phyloP scores from a whole-genome alignment of 2,888 invertebrate genomes.

The Elmis aenea region DNA sequence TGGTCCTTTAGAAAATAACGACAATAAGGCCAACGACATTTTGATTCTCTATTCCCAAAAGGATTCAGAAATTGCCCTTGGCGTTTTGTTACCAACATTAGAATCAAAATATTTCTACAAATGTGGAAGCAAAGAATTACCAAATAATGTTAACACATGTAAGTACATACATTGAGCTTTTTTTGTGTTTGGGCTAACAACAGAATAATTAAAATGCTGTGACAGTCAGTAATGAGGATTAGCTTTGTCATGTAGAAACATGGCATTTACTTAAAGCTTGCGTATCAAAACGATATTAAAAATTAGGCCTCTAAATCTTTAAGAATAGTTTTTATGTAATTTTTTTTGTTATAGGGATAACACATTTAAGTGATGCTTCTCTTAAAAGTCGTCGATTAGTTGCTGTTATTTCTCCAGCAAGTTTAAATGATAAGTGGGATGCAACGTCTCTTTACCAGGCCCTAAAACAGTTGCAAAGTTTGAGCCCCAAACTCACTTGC shows the following conservation, averaged over 20 bases:
- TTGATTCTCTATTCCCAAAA: conserved; percentile 60
- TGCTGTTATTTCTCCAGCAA: conserved; percentile 48
- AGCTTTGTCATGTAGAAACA: too few relatives aligned
- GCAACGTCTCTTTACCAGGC: conserved; percentile 42
- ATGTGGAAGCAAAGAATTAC: conserved; percentile 50
- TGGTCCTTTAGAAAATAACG: conserved; percentile 46
- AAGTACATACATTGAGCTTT: too few relatives aligned
- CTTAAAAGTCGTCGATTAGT: conserved; percentile 49
- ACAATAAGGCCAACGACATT: conserved; percentile 59
- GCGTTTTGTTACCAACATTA: conserved; percentile 58
- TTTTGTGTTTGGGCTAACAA: too few relatives aligned
- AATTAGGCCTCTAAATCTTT: conserved; percentile 4
- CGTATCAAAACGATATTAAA: too few relatives aligned
- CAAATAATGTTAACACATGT: conserved; percentile 29
- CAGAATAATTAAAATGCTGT: too few relatives aligned
- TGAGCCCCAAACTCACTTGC: conserved; percentile 39
- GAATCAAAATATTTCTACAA: conserved; percentile 61
- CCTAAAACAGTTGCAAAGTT: conserved; percentile 46
- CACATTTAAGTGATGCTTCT: conserved; percentile 52
- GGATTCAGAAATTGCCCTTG: conserved; percentile 59
- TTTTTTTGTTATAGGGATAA: conserved; percentile 50
- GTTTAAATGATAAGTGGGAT: conserved; percentile 48
- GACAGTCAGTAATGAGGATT: too few relatives aligned
- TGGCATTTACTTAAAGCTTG: too few relatives aligned
- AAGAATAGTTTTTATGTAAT: conserved; percentile 6